Evolutionary conservation across 2,113 vertebrate species (phyloP).

Genomic region (Hemicordylus capensis): DNA sequence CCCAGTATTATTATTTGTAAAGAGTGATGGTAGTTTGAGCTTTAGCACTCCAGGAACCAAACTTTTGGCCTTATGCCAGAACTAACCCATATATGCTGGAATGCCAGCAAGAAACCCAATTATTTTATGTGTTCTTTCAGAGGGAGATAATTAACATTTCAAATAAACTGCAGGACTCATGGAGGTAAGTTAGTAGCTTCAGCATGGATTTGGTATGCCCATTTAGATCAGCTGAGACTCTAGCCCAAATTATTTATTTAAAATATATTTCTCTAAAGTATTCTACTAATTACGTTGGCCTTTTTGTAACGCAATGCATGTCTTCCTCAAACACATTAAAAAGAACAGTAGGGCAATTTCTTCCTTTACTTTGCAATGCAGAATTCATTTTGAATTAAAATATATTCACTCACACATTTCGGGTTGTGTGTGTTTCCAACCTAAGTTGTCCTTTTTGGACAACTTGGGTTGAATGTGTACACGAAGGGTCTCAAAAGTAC

Average conservation of each 20-base stretch:
- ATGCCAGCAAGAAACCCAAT: constrained; percentile 18
- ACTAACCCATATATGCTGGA: not conserved
- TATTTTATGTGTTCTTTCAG: constrained; percentile 15
- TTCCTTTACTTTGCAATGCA: not conserved
- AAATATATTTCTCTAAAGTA: not conserved
- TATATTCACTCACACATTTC: not conserved
- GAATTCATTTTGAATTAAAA: not conserved
- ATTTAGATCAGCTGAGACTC: not conserved
- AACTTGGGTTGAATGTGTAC: not conserved
- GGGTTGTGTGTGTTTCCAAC: no score
- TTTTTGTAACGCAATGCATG: not conserved
- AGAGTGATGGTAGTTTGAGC: not conserved
- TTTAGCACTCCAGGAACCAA: constrained; percentile 18
- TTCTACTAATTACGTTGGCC: not conserved
- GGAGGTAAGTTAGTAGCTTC: constrained; percentile 1
- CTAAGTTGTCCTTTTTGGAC: not conserved
- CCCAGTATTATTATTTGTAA: not conserved
- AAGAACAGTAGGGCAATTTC: not conserved
- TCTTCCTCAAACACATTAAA: not conserved
- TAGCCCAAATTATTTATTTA: not conserved
- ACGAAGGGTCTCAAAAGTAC: not conserved
- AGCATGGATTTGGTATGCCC: not conserved
- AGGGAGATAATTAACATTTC: constrained; percentile 7
- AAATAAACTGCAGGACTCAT: constrained; percentile 5
- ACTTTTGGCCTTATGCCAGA: not conserved